Evolutionary conservation across 2,797 vertebrate genomes (phyloP), one percentile per base, ranked within the genome.

Genomic region (Oreochromis mossambicus): DNA sequence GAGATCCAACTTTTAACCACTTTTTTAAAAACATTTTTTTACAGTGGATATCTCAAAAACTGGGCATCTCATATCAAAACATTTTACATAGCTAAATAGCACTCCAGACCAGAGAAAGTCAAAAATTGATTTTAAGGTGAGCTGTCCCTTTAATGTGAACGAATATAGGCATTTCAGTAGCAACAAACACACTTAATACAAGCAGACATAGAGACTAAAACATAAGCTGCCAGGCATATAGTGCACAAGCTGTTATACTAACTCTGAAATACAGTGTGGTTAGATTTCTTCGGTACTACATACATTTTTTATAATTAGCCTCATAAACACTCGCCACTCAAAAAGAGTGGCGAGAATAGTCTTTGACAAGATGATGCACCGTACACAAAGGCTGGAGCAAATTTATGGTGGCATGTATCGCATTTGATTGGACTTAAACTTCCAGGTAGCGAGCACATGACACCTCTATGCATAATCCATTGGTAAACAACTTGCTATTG

Each of bases 401-500:
- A 82, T 87, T 80, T 73, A 50, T 75, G 52, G 66, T 12, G 36
- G 38, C 41, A 84, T 54, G 84, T 88, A 86, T 83, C 52, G 43
- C 54, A 81, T 86, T 70, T 83, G 63, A 91, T 81, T 83, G 84
- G 77, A 87, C 68, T 93, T 88, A 2, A 51, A 90, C 80, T 86
- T 82, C 63, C 17, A 56, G 54, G 52, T 68, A 76, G 56, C 56
- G 43, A 58, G 76, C 4, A 2, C 32, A 7, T 75, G 83, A 85
- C 85, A 89, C 78, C 78, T 78, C 81, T 34, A 24, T 89, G 79
- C 79, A 85, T 88, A 88, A 91, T 89, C 87, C 56, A 79, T 75
- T 90, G 86, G 92, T 89, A 83, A 91, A 90, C 87, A 8, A 83
- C 86, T 70, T 17, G 26, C 13, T 89, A 95, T 94, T 84, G 90